Evolutionary conservation across 2,113 vertebrate species (phyloP), one percentile per base, ranked within the genome.

Genomic region (Nannobrachium achirus): DNA sequence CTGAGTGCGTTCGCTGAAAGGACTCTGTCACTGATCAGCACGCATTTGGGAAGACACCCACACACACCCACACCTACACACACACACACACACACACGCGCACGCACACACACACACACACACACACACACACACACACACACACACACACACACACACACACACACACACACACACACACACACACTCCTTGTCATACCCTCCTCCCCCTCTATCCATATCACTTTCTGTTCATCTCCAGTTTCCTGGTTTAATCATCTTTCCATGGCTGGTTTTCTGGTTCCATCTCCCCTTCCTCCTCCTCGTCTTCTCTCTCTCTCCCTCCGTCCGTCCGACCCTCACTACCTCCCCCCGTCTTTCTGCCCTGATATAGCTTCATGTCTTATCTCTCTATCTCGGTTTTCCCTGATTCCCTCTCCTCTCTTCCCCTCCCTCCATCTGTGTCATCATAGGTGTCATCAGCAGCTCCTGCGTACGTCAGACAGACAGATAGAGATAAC

Each of bases 1-100:
- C 67, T 84, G 72, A 84, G 78, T 85, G 76, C 64, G 44, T 71
- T 69, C 44, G 20, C 45, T 88, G 85, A 89, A 87, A 89, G 82
- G 45, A 0, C 20, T 39, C 63, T 88, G 82, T 84, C 78, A 82
- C 50, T 75, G 74, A 76, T 75, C 73, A 80, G 56, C 80, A 68
- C 14, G 2, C 7, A 58, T 42, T 13, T 59, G 72, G 63, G 57
- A 53, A 75, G 51, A 66, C 78, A 81, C 75, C 1, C 44, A 7
- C 9, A 45, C 44, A 45, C 9, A 7, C 44, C 2, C 25, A 4
- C 25, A 4, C 25, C 2, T 4, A 25, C 25, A 33, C 25, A 1
- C 25, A 33, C 25, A 46, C 10, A 46, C 44, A 46, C 10, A 46
- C 44, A 46, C 10, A 46, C 44, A 46, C 10, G 8, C 44, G 8